Percentiles rank a stretch among this genome's conserved stretches.
Evolutionary conservation across 2,797 vertebrate genomes (phyloP).

Genomic region (Tiaroga cobitis): DNA sequence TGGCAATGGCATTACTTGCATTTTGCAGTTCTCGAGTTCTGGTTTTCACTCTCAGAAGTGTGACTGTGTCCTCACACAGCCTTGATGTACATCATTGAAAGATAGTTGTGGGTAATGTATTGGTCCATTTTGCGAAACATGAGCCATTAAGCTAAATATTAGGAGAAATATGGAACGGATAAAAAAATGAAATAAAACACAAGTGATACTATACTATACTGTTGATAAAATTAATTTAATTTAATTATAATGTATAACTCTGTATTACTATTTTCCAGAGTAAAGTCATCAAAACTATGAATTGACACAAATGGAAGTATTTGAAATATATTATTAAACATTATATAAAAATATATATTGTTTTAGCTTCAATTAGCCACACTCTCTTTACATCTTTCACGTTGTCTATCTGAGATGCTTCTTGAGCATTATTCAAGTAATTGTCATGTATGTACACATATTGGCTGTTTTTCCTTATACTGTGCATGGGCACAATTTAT

Average conservation of each 20-base stretch:
- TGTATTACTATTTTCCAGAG: not conserved
- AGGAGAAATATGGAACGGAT: not conserved
- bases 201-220: not conserved
- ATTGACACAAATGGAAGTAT: not conserved
- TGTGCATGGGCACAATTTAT: not conserved
- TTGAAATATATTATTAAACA: not conserved
- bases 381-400: not conserved
- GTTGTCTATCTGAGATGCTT: not conserved
- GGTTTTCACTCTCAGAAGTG: not conserved
- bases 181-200: not conserved
- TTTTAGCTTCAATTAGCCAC: not conserved
- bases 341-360: not conserved
- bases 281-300: not conserved
- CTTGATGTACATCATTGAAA: not conserved
- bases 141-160: not conserved
- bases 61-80: not conserved
- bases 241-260: not conserved
- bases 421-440: not conserved
- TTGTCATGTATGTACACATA: not conserved
- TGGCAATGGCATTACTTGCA: not conserved
- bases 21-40: not conserved
- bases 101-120: not conserved
- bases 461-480: not conserved
- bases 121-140: not conserved
- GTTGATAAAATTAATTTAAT: not conserved